Conservation (phyloP, 2,797 vertebrate genomes). For the Hirundo rustica region DNA sequence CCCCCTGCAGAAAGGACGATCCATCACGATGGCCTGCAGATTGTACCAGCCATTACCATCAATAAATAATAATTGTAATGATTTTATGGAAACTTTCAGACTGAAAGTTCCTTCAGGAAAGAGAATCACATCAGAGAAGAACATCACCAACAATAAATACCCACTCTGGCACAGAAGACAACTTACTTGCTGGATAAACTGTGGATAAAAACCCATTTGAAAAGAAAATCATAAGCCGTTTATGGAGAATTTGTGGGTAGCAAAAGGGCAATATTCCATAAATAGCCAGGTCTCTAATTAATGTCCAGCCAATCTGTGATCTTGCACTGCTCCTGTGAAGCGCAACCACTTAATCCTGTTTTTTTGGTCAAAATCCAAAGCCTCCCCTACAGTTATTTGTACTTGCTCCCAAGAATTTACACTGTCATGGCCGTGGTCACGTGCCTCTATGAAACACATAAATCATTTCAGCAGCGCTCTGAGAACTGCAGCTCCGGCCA, state of each 20-base stretch:
- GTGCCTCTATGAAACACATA: neutral
- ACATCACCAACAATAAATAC: conserved; percentile 21
- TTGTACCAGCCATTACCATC: conserved; percentile 1
- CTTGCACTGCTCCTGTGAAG: neutral
- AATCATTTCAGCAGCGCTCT: neutral
- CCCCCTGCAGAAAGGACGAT: conserved; percentile 19
- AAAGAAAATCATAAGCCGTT: neutral
- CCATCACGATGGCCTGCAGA: neutral
- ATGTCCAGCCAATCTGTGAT: neutral
- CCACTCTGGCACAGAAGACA: neutral
- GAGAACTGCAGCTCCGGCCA: neutral
- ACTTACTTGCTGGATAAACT: neutral
- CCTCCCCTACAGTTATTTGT: neutral
- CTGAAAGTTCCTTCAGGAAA: conserved; percentile 17
- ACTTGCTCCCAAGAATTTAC: conserved; percentile 28
- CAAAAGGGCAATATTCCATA: conserved; percentile 21
- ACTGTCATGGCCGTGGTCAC: neutral
- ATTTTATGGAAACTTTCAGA: conserved; percentile 28
- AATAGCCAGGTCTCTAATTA: conserved; percentile 27
- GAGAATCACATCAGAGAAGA: conserved; percentile 9
- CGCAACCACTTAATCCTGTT: neutral
- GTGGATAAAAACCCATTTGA: neutral
- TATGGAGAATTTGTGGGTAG: neutral
- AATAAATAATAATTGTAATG: conserved; percentile 51
- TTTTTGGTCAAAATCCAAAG: neutral